Evolutionary conservation across 2,888 invertebrate genomes (phyloP), one percentile per base, ranked within the genome.

Genomic region (Altica lythri): DNA sequence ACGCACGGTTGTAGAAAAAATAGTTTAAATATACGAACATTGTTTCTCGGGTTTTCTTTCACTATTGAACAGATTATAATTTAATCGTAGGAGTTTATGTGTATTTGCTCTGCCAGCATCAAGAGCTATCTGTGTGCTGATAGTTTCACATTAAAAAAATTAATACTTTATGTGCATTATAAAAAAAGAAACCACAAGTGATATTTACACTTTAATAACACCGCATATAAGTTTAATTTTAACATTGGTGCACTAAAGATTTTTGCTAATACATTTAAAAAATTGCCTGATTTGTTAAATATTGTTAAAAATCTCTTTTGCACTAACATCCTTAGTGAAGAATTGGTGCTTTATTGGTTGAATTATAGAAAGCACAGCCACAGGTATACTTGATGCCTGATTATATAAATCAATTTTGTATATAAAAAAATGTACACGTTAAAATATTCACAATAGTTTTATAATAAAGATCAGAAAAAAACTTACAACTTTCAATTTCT

Each of bases 401-500:
- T 32, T 45, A 48, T 52, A 40, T 38, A 46, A 61, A 50, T 55
- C 17, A 47, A 51, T 55, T 32, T 38, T 34, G 12, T 35, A 13
- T 17, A 12, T 45, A 32, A 38, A 29, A 45, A 57, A 45, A 51
- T 54, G 25, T 40, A 52, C 44, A 46, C 46, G 45, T 25, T 25
- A 8, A 25, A 25, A 25, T 6, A 25, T 8, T 6, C 5, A 25
- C 25, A 8, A 25, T 6, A 25, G 5, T 8, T 8, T 6, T 8
- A 8, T 25, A 25, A 25, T 25, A 25, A 25, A 25, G 29, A n/a
- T 9, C 13, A 13, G 27, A 12, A 57, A 43, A 25, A 53, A 49
- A 93, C 95, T 94, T 89, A 95, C 95, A 95, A 85, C 95, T 95
- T 85, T 95, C 95, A 71, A 95, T 93, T 82, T 94, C 93, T 77